Evolutionary conservation across 2,797 vertebrate species (phyloP), one percentile per base, ranked within the genome.

Genomic region (Girardinus metallicus): DNA sequence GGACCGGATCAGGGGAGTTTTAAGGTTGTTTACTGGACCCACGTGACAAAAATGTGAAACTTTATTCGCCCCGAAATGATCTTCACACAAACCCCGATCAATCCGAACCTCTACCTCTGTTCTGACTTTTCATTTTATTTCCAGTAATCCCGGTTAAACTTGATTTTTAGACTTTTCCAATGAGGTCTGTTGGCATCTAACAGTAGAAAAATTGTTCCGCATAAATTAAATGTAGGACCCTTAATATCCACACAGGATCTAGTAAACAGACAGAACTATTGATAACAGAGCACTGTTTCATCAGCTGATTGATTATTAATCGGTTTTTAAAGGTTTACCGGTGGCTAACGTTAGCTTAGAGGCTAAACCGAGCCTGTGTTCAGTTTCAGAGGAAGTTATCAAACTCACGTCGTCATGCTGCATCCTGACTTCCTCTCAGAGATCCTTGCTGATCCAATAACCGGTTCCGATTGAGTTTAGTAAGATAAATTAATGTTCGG

Each of bases 321-420:
- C 73, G 47, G n/a, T 31, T 15, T 44, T 44, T 12, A 5, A 9
- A 39, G 4, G 26, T n/a, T 64, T 21, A 31, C 51, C 66, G 26
- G 21, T 12, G 3, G 78, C 83, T 90, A 87, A 49, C 75, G 43
- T 88, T 89, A 91, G 88, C 89, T 62, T 57, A 3, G 0, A 12
- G 15, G 4, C 21, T 34, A 60, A 23, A 39, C 10, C 9, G 4
- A 80, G 31, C 75, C 39, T 49, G 2, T 34, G 10, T 34, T n/a
- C 46, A 16, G 13, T 16, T 18, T 31, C 0, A 1, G 0, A 1
- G 36, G 64, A 0, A 3, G 8, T 3, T 0, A 0, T 4, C 4
- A 29, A 9, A 95, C 95, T 96, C 73, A 96, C 96, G 74, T 96
- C 95, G 91, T 96, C 96, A 95, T 95, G 94, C 7, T 96, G 96